Conservation (phyloP, 64 coral and sea anemone species). For the Stylophora pistillata region DNA sequence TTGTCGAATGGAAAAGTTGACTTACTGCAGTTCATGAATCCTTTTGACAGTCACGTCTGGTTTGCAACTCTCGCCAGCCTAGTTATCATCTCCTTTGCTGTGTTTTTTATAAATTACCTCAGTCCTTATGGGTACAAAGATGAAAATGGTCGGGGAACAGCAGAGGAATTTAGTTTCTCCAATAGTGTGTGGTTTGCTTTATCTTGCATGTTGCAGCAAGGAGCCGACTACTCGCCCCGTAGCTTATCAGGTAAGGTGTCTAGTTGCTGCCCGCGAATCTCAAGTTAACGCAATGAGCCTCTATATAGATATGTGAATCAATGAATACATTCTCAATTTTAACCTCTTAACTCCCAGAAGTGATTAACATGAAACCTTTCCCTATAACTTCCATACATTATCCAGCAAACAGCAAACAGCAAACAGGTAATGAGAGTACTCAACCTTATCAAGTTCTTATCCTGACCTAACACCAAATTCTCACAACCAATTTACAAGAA, state of each 20-base stretch:
- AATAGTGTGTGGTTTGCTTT: slow-evolving; percentile 79
- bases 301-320: too few relatives aligned
- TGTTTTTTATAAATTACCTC: slow-evolving; percentile 54
- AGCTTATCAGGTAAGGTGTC: slow-evolving; percentile 47
- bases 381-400: too few relatives aligned
- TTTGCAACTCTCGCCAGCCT: slow-evolving; percentile 28
- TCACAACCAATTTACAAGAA: too few relatives aligned
- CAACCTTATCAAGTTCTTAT: too few relatives aligned
- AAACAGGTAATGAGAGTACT: too few relatives aligned
- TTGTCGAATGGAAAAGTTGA: background rate
- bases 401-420: too few relatives aligned
- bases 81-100: slow-evolving; percentile 4
- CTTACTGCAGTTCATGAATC: slow-evolving; percentile 49
- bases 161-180: slow-evolving; percentile 47
- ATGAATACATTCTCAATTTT: too few relatives aligned
- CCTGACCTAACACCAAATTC: too few relatives aligned
- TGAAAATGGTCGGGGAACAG: slow-evolving; percentile 20
- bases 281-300: too few relatives aligned
- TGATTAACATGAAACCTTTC: too few relatives aligned
- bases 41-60: slow-evolving; percentile 60
- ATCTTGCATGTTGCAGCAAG: slow-evolving; percentile 75
- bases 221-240: slow-evolving; percentile 37
- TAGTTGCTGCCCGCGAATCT: too few relatives aligned
- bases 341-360: too few relatives aligned
- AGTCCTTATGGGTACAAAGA: slow-evolving; percentile 63